phyloP scores from a whole-genome alignment of 2,888 invertebrate species.

The Sycophila texana region DNA sequence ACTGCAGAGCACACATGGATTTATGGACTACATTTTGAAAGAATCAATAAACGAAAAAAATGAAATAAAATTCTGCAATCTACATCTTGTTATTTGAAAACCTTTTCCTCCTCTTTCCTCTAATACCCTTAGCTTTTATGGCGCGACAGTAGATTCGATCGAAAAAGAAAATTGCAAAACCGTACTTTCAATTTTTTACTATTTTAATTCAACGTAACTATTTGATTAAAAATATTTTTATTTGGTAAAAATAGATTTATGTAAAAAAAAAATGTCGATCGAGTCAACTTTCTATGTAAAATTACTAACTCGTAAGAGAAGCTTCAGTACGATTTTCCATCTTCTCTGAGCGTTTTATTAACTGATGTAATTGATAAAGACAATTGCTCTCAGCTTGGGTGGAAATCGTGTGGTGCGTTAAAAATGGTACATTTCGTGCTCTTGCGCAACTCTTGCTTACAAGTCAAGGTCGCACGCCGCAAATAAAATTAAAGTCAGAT shows the following conservation, averaged over 20 bases:
- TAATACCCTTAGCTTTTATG: slow-evolving; percentile 38
- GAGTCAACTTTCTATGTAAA: slow-evolving; percentile 50
- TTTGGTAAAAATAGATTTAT: neutral
- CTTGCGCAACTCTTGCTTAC: slow-evolving; percentile 16
- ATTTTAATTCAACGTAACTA: neutral
- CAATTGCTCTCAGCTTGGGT: slow-evolving; percentile 9
- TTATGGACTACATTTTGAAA: slow-evolving; percentile 31
- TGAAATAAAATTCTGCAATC: slow-evolving; percentile 28
- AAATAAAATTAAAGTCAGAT: slow-evolving; percentile 6
- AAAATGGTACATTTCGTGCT: slow-evolving; percentile 16
- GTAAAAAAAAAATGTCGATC: slow-evolving; percentile 17
- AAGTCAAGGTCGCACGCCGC: slow-evolving; percentile 26
- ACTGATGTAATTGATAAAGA: neutral
- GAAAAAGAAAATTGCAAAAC: neutral
- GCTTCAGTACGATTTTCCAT: slow-evolving; percentile 29
- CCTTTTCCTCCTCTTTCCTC: slow-evolving; percentile 39
- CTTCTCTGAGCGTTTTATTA: slow-evolving; percentile 11
- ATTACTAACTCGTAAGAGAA: slow-evolving; percentile 48
- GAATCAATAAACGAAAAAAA: slow-evolving; percentile 51
- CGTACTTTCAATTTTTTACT: neutral
- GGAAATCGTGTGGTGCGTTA: slow-evolving; percentile 36
- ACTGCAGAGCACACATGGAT: slow-evolving; percentile 4
- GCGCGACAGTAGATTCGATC: slow-evolving; percentile 47
- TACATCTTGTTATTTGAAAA: slow-evolving; percentile 52
- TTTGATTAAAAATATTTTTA: slow-evolving; percentile 1